Evolutionary conservation across 2,113 vertebrate genomes (phyloP).

Genomic region (Semnornis frantzii): DNA sequence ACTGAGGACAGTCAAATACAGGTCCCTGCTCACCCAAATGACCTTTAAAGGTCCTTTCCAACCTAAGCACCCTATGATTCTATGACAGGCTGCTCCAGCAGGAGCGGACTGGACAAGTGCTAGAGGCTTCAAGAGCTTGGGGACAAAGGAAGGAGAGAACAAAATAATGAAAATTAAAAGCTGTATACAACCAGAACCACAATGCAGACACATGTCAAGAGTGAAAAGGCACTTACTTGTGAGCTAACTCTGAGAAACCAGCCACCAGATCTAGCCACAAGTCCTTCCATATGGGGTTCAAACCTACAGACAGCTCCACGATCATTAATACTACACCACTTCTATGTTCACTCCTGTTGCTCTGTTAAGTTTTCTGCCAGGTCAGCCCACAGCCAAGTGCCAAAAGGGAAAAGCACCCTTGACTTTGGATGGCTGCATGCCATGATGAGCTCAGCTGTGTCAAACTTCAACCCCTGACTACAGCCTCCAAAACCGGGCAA

Average conservation of each 20-base stretch:
- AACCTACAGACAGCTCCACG: not conserved
- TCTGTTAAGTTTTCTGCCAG: conserved; percentile 6
- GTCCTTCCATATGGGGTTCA: not conserved
- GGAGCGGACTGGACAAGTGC: not conserved
- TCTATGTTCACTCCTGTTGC: not conserved
- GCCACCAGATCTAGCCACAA: not conserved
- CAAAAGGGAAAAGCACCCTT: not conserved
- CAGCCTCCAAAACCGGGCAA: not conserved
- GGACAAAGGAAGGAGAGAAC: not conserved
- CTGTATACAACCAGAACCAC: not conserved
- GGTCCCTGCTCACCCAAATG: not conserved
- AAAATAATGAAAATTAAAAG: not conserved
- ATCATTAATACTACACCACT: not conserved
- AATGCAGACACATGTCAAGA: not conserved
- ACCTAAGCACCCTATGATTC: too few relatives aligned
- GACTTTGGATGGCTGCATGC: not conserved
- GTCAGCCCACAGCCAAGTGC: not conserved
- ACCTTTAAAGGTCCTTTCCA: too few relatives aligned
- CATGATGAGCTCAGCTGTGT: not conserved
- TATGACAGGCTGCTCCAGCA: not conserved
- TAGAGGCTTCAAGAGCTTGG: not conserved
- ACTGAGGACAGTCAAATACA: not conserved
- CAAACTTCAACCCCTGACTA: not conserved
- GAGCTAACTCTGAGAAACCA: not conserved
- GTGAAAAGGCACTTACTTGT: not conserved